Evolutionary conservation across 2,797 vertebrate genomes (phyloP).

Genomic region (Falco novaeseelandiae): DNA sequence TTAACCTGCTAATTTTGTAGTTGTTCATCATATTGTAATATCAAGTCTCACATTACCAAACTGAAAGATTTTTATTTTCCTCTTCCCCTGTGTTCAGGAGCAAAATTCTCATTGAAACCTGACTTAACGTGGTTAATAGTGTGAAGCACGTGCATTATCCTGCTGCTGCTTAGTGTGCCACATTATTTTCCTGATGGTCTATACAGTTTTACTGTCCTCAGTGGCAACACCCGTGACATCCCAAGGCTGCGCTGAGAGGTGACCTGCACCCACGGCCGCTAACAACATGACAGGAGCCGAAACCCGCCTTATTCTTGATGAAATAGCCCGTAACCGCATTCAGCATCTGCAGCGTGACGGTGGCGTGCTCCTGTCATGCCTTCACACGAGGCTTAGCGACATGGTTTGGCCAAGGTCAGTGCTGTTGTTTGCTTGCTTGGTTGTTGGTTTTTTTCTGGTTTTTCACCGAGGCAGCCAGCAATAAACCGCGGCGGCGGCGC

Average conservation of each 20-base stretch:
- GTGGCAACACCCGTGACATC: neutral
- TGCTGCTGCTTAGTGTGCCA: neutral
- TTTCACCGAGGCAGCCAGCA: neutral
- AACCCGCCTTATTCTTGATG: neutral
- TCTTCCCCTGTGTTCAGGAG: neutral
- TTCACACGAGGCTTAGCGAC: neutral
- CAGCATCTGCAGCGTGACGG: accelerated
- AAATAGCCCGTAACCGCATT: neutral
- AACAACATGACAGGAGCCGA: accelerated
- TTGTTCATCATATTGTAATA: neutral
- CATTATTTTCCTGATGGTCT: neutral
- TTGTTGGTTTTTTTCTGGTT: neutral
- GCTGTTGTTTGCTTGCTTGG: neutral
- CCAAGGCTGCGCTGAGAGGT: neutral
- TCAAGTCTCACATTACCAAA: neutral
- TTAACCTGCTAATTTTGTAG: neutral
- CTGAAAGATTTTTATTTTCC: neutral
- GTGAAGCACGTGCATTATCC: neutral
- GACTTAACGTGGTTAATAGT: neutral
- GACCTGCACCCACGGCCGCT: neutral
- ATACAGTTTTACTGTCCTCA: neutral
- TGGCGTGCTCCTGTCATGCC: accelerated
- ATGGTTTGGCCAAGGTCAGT: neutral
- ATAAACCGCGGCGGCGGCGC: accelerated
- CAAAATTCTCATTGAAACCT: neutral